phyloP scores from a whole-genome alignment of 64 coral and sea anemone species.

The Porites australiensis region DNA sequence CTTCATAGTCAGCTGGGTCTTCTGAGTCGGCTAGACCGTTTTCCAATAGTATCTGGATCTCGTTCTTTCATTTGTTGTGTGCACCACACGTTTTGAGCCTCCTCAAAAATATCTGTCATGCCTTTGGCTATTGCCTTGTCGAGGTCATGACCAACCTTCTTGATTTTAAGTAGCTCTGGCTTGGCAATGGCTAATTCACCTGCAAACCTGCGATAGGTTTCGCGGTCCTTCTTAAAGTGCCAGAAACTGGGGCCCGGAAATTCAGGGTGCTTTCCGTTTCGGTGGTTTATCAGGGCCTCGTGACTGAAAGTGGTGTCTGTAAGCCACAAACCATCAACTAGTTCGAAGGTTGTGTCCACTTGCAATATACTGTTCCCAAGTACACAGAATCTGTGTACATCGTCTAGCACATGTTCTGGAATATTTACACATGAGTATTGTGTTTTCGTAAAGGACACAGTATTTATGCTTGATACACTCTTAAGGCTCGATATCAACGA shows the following conservation, averaged over 20 bases:
- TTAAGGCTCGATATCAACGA: slow-evolving; percentile 6
- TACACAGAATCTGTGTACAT: slow-evolving; percentile 52
- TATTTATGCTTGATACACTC: not conserved
- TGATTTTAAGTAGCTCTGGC: slow-evolving; percentile 19
- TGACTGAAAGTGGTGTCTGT: slow-evolving; percentile 67
- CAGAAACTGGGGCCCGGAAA: slow-evolving; percentile 41
- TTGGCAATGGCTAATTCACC: slow-evolving; percentile 7
- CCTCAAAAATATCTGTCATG: slow-evolving; percentile 10
- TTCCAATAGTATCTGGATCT: not conserved
- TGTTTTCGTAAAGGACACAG: slow-evolving; percentile 43
- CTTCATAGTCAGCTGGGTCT: slow-evolving; percentile 6
- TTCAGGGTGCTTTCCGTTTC: slow-evolving; percentile 33
- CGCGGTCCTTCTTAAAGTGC: slow-evolving; percentile 31
- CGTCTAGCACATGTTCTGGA: slow-evolving; percentile 23
- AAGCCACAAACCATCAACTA: slow-evolving; percentile 72
- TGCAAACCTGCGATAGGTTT: slow-evolving; percentile 44
- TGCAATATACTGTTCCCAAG: slow-evolving; percentile 32
- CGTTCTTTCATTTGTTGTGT: slow-evolving; percentile 43
- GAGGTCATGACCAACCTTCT: slow-evolving; percentile 50
- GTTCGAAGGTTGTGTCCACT: slow-evolving; percentile 72
- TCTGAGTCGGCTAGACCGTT: slow-evolving; percentile 50
- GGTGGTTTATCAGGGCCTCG: slow-evolving; percentile 37
- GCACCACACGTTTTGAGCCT: slow-evolving; percentile 17
- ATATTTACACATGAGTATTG: slow-evolving; percentile 1
- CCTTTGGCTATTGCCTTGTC: slow-evolving; percentile 37